Conservation (phyloP, 2,888 invertebrate genomes). For the Acanthosepion lycidas region DNA sequence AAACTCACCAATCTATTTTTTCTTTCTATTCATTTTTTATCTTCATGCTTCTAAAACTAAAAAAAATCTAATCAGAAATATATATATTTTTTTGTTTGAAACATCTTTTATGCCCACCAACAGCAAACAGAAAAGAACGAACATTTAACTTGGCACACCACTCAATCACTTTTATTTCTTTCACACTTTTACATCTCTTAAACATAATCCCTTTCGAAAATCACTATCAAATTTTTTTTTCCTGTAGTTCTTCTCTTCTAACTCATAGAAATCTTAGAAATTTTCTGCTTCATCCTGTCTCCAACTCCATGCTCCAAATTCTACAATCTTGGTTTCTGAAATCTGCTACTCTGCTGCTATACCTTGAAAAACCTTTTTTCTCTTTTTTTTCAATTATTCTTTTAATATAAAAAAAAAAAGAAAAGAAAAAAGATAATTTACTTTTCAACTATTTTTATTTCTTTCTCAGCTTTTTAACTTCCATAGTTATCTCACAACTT, state of each 20-base stretch:
- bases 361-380: neutral
- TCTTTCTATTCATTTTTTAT: neutral
- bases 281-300: slow-evolving; percentile 43
- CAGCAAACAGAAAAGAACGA: neutral
- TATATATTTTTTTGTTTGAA: neutral
- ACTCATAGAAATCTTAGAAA: neutral
- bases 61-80: neutral
- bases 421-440: neutral
- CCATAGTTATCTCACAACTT: neutral
- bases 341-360: slow-evolving; percentile 46
- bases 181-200: neutral
- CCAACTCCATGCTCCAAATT: slow-evolving; percentile 45
- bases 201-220: neutral
- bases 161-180: neutral
- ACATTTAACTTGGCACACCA: neutral
- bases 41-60: neutral
- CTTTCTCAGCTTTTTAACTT: neutral
- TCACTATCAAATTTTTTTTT: neutral
- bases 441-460: neutral
- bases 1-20: neutral
- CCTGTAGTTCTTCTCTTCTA: neutral
- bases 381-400: slow-evolving; percentile 10
- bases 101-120: neutral
- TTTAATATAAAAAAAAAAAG: neutral
- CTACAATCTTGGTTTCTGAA: slow-evolving; percentile 41